These are phyloP conservation scores for Pseudoips prasinana DNA, from an alignment of 2,888 invertebrate species.

Conservation along the genomic window DNA sequence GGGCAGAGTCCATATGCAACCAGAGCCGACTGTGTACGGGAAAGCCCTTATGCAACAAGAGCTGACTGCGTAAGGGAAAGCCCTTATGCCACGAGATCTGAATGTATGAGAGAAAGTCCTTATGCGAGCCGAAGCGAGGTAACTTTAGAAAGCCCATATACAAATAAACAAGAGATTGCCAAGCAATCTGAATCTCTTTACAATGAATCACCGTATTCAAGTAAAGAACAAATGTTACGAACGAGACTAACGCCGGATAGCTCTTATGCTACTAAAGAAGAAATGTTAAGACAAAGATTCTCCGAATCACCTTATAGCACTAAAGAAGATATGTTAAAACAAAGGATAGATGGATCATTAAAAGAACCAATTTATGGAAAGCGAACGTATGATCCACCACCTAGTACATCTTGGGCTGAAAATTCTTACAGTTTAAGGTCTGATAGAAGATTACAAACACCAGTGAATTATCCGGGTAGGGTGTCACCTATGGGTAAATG, in stretches of 20 bases:
- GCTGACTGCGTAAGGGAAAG: conserved; percentile 20
- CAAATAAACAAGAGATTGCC: conserved; percentile 51
- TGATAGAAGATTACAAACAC: conserved; percentile 69
- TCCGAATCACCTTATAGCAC: conserved; percentile 77
- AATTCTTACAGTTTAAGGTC: conserved; percentile 64
- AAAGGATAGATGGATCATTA: conserved; percentile 61
- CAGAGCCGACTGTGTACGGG: conserved; percentile 22
- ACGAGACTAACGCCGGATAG: conserved; percentile 65
- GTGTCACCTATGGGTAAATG: conserved; percentile 71
- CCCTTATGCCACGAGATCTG: conserved; percentile 37
- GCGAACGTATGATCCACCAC: conserved; percentile 73
- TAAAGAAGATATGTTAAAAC: conserved; percentile 74
- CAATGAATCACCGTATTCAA: conserved; percentile 71
- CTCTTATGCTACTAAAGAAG: conserved; percentile 75
- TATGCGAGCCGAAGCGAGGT: conserved; percentile 47
- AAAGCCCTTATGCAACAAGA: conserved; percentile 34
- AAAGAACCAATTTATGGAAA: conserved; percentile 70
- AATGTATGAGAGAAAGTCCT: conserved; percentile 31
- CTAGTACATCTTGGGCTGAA: conserved; percentile 68
- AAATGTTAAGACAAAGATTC: conserved; percentile 75
- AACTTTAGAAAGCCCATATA: conserved; percentile 47
- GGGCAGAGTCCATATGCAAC: conserved; percentile 33
- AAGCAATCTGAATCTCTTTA: conserved; percentile 62
- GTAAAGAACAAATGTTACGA: conserved; percentile 71
- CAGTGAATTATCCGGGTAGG: conserved; percentile 62